Percentiles rank a stretch among this genome's conserved stretches.
Evolutionary conservation across 2,797 vertebrate genomes (phyloP).

Genomic region (Spondyliosoma cantharus): DNA sequence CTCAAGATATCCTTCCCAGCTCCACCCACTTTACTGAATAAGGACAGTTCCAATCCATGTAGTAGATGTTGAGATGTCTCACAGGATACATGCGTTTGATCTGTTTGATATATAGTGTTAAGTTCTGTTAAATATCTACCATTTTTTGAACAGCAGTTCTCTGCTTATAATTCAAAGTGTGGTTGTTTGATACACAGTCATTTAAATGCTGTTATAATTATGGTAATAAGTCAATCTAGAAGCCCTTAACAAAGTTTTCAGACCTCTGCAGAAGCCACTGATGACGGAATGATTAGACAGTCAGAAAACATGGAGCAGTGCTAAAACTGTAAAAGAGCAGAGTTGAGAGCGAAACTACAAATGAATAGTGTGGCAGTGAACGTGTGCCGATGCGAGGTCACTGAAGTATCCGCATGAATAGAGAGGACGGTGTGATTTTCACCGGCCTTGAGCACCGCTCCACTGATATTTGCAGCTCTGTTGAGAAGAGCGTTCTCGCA

Average conservation of each 20-base stretch:
- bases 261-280: neutral
- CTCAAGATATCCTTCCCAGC: too few relatives aligned
- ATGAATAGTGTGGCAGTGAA: conserved; percentile 19
- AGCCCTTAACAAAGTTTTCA: neutral
- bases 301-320: neutral
- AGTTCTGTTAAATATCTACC: neutral
- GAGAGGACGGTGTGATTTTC: conserved; percentile 1
- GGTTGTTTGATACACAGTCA: neutral
- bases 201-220: conserved; percentile 1
- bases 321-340: conserved; percentile 23
- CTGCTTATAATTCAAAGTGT: neutral
- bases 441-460: conserved; percentile 43
- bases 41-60: too few relatives aligned
- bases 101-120: neutral
- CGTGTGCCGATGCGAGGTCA: neutral
- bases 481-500: conserved; percentile 20
- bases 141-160: neutral
- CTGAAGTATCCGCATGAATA: conserved; percentile 12
- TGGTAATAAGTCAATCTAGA: neutral
- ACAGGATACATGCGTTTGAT: too few relatives aligned
- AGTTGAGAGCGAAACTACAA: neutral
- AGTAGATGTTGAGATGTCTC: too few relatives aligned
- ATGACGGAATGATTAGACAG: neutral
- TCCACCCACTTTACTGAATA: too few relatives aligned
- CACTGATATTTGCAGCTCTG: conserved; percentile 14